Percentiles rank a stretch among this genome's conserved stretches.
These are phyloP conservation scores for Meliscaeva auricollis DNA, from an alignment of 2,888 invertebrate genomes.

Conservation along the genomic window DNA sequence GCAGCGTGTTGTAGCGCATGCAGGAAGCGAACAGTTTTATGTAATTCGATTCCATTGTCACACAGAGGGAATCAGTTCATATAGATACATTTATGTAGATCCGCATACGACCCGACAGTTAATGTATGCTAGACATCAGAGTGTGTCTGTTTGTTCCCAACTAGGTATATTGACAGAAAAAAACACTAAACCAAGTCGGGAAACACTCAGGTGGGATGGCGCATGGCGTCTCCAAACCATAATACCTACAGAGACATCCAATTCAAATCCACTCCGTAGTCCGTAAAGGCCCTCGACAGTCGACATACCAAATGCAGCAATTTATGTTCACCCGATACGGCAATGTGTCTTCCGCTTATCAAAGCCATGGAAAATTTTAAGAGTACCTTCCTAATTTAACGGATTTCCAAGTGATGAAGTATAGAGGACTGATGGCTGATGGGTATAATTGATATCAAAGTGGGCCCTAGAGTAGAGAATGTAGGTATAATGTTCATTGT, in stretches of 20 bases:
- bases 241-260: constrained; percentile 16
- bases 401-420: constrained; percentile 51
- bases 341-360: constrained; percentile 71
- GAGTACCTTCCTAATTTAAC: constrained; percentile 48
- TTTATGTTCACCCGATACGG: constrained; percentile 53
- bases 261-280: neutral
- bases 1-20: constrained; percentile 1
- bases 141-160: constrained; percentile 37
- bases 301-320: constrained; percentile 30
- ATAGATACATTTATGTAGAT: constrained; percentile 38
- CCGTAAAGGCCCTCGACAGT: constrained; percentile 33
- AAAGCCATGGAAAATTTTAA: constrained; percentile 28
- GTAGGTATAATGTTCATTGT: neutral
- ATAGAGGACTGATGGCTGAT: constrained; percentile 43
- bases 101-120: neutral
- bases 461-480: constrained; percentile 27
- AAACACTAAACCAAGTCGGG: constrained; percentile 29
- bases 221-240: constrained; percentile 23
- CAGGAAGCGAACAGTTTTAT: constrained; percentile 66
- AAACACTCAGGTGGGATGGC: constrained; percentile 60
- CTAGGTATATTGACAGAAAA: constrained; percentile 30
- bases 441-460: constrained; percentile 45
- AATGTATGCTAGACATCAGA: constrained; percentile 42
- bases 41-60: constrained; percentile 66
- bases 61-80: constrained; percentile 45